Conservation (phyloP, 2,797 vertebrate genomes). For the Synaphobranchus kaupii region DNA sequence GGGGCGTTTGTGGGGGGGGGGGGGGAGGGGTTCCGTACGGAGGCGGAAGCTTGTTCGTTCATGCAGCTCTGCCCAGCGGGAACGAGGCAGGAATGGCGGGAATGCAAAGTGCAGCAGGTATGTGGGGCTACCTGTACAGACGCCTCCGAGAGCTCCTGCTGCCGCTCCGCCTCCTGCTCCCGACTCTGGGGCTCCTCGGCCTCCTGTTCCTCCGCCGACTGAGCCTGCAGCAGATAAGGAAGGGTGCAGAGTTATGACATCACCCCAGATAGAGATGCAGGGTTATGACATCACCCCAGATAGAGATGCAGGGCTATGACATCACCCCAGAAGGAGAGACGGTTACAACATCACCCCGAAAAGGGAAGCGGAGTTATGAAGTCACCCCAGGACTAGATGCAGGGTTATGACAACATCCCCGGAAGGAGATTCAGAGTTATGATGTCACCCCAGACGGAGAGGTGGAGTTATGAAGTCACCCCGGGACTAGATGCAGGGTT, state of each 20-base stretch:
- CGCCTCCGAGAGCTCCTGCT: conserved; percentile 74
- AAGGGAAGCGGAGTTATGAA: not conserved
- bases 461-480: not conserved
- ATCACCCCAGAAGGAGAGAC: not conserved
- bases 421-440: not conserved
- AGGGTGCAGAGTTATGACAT: not conserved
- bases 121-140: conserved; percentile 78
- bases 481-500: not conserved
- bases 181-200: conserved; percentile 67
- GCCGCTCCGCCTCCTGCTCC: conserved; percentile 62
- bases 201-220: conserved; percentile 65
- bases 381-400: not conserved
- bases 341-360: not conserved
- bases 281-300: not conserved
- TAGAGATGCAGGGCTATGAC: not conserved
- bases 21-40: not conserved
- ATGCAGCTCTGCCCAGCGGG: not conserved
- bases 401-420: not conserved
- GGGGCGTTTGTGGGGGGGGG: no score
- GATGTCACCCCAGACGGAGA: not conserved
- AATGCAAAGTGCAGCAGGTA: not conserved
- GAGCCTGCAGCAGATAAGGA: conserved; percentile 63
- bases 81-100: not conserved
- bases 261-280: not conserved
- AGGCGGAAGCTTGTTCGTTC: not conserved